A percentile compares a stretch with the other conserved stretches of the same genome.
Conservation (phyloP, 2,888 invertebrate species). For the Heliconius cydno region DNA sequence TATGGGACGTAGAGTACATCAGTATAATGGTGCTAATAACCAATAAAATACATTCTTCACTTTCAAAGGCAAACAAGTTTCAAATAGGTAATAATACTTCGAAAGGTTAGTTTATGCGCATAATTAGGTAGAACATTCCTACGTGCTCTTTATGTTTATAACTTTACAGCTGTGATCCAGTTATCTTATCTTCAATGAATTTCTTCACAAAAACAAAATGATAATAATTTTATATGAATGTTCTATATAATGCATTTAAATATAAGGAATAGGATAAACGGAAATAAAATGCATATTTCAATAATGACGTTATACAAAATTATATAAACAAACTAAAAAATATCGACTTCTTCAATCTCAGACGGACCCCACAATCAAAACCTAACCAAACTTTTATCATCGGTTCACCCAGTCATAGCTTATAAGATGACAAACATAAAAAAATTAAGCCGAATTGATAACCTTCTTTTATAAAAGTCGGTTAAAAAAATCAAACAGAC, state of each 20-base stretch:
- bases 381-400: too few relatives aligned
- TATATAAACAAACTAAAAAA: neutral
- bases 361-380: too few relatives aligned
- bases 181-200: slow-evolving; percentile 25
- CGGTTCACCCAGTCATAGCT: too few relatives aligned
- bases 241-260: neutral
- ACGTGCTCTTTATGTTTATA: slow-evolving; percentile 27
- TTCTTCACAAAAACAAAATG: slow-evolving; percentile 11
- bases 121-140: slow-evolving; percentile 33
- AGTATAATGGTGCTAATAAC: neutral
- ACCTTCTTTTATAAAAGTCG: too few relatives aligned
- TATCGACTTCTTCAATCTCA: too few relatives aligned
- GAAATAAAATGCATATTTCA: neutral
- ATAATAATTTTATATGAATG: slow-evolving; percentile 9
- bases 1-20: neutral
- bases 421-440: too few relatives aligned
- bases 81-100: slow-evolving; percentile 8
- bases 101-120: slow-evolving; percentile 31
- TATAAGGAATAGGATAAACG: slow-evolving; percentile 2
- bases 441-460: too few relatives aligned
- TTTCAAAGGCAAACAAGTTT: slow-evolving; percentile 47
- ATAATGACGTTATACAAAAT: neutral
- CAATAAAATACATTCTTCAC: neutral
- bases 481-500: neutral
- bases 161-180: slow-evolving; percentile 16